phyloP scores from a whole-genome alignment of 2,888 invertebrate genomes.

The Stenurella melanura region DNA sequence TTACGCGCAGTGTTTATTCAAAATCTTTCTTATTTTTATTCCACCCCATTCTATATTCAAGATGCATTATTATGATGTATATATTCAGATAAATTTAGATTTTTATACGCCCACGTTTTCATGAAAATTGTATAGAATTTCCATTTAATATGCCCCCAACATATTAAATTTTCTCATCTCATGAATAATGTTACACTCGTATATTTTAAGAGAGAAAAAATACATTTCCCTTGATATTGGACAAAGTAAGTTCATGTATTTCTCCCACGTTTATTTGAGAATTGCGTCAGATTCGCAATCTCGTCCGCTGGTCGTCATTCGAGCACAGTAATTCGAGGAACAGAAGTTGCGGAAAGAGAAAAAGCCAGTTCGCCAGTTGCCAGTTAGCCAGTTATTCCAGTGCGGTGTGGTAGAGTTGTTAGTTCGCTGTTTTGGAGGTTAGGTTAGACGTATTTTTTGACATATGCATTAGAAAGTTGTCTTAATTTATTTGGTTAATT shows the following conservation, averaged over 20 bases:
- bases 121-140: neutral
- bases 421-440: neutral
- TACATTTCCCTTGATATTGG: neutral
- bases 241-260: neutral
- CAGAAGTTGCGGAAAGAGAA: too few species aligned
- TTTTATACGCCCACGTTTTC: neutral
- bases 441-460: neutral
- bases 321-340: too few species aligned
- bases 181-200: neutral
- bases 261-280: neutral
- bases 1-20: too few species aligned
- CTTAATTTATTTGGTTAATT: constrained; percentile 1
- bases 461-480: constrained; percentile 21
- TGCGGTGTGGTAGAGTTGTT: too few species aligned
- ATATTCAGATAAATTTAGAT: neutral
- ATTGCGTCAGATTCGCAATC: neutral
- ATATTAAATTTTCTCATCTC: neutral
- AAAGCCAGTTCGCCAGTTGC: too few species aligned
- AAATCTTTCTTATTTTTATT: neutral
- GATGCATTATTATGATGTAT: neutral
- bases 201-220: neutral
- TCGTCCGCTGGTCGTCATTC: too few species aligned
- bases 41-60: neutral
- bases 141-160: neutral
- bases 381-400: too few species aligned